Conservation (phyloP, 2,888 invertebrate species). For the Cerceris rybyensis region DNA sequence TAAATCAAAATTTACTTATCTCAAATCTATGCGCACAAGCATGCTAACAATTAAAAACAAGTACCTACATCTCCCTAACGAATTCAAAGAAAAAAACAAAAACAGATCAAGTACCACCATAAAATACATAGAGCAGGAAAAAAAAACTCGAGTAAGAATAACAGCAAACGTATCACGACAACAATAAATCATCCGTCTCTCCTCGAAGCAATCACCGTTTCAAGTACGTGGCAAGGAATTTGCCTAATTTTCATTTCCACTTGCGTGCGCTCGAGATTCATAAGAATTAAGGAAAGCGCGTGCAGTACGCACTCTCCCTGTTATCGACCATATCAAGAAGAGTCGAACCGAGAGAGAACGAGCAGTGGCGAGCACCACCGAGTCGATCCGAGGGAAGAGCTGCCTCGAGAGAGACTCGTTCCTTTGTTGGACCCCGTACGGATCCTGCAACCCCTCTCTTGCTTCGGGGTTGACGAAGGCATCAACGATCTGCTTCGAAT, state of each 20-base stretch:
- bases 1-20: too few relatives aligned
- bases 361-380: constrained; percentile 53
- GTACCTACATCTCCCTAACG: too few relatives aligned
- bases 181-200: too few relatives aligned
- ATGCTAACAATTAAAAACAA: too few relatives aligned
- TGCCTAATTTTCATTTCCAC: constrained; percentile 1
- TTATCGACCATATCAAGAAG: constrained; percentile 74
- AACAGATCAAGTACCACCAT: too few relatives aligned
- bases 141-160: too few relatives aligned
- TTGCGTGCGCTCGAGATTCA: constrained; percentile 43
- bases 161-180: too few relatives aligned
- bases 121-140: too few relatives aligned
- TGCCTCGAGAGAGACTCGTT: constrained; percentile 35
- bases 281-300: constrained; percentile 50
- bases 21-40: too few relatives aligned
- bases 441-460: constrained; percentile 33
- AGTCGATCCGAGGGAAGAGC: constrained; percentile 43
- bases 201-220: not conserved
- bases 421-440: constrained; percentile 46
- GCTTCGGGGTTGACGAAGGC: not conserved
- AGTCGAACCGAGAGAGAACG: constrained; percentile 58
- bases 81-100: too few relatives aligned
- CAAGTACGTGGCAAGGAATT: not conserved
- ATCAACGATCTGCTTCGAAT: not conserved
- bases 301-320: constrained; percentile 78